phyloP scores from a whole-genome alignment of 2,888 invertebrate genomes.

The Andrena camellia region DNA sequence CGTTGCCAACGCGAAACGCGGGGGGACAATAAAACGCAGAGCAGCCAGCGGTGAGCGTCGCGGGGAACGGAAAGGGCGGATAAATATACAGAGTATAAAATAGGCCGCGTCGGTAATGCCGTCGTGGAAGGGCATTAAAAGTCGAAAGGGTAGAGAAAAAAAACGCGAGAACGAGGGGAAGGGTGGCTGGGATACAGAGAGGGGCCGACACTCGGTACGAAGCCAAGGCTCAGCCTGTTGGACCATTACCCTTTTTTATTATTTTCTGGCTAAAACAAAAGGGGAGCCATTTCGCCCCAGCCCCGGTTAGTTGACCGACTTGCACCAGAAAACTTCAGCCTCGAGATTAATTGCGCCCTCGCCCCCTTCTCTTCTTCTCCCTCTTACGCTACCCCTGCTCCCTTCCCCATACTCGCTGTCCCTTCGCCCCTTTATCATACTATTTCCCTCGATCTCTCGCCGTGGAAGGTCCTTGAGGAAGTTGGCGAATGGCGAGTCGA shows the following conservation, averaged over 20 bases:
- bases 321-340: constrained; percentile 66
- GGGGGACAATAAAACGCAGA: constrained; percentile 60
- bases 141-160: not conserved
- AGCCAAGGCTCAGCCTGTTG: constrained; percentile 60
- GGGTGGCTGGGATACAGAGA: constrained; percentile 53
- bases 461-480: constrained; percentile 58
- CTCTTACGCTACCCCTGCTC: constrained; percentile 16
- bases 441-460: constrained; percentile 27
- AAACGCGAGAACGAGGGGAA: constrained; percentile 6
- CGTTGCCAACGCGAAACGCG: constrained; percentile 43
- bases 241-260: constrained; percentile 73
- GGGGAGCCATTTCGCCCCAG: constrained; percentile 56
- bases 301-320: constrained; percentile 65
- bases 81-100: constrained; percentile 64
- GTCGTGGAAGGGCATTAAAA: constrained; percentile 26
- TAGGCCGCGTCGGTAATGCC: constrained; percentile 57
- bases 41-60: constrained; percentile 34
- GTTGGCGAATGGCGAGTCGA: constrained; percentile 42
- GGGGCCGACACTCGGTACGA: constrained; percentile 57
- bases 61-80: constrained; percentile 42
- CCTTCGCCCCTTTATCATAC: constrained; percentile 23
- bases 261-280: constrained; percentile 71
- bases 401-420: constrained; percentile 1
- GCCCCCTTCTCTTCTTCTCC: constrained; percentile 31
- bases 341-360: constrained; percentile 68